Evolutionary conservation across 2,888 invertebrate species (phyloP), one percentile per base, ranked within the genome.

Genomic region (Tiliacea aurago): DNA sequence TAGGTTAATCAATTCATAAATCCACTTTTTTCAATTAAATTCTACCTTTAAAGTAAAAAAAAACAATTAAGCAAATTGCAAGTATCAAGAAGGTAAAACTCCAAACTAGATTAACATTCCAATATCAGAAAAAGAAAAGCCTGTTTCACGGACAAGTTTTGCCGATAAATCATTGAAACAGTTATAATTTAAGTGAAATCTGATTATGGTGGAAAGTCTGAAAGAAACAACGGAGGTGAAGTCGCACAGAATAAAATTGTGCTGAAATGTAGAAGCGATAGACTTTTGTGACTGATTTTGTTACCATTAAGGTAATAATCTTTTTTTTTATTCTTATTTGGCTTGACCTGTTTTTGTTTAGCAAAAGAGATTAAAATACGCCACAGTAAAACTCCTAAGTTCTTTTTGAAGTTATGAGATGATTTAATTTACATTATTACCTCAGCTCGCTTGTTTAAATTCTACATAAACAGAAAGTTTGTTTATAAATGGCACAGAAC

Each of bases 121-220:
- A 84, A 84, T 84, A 85, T 83, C 84, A 86, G 84, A 84, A 83
- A 86, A 83, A 78, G 78, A 85, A 81, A 85, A 86, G 62, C 56
- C 83, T 86, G 90, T 90, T 90, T 90, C 91, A 88, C 87, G 88
- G 85, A 75, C 86, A 91, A 92, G 88, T 91, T 92, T 90, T 77
- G 78, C 78, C 88, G 88, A 94, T 94, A 93, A 94, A 94, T 94
- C 93, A 93, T 93, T 92, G 90, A 88, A 91, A 92, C 91, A 91
- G 89, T 89, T 92, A 92, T 93, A 94, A 94, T 93, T 94, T 92
- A 90, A 91, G 88, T 90, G 81, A 90, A 93, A 94, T 93, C 92
- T 92, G 93, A 93, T 94, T 94, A 94, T 90, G 91, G 89, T 88
- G 88, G 82, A 84, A 83, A 81, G 62, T 75, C 73, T 55, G 80